Base-by-base conservation (phyloP, 2,797 vertebrate genomes). In the Labroides dimidiatus region DNA sequence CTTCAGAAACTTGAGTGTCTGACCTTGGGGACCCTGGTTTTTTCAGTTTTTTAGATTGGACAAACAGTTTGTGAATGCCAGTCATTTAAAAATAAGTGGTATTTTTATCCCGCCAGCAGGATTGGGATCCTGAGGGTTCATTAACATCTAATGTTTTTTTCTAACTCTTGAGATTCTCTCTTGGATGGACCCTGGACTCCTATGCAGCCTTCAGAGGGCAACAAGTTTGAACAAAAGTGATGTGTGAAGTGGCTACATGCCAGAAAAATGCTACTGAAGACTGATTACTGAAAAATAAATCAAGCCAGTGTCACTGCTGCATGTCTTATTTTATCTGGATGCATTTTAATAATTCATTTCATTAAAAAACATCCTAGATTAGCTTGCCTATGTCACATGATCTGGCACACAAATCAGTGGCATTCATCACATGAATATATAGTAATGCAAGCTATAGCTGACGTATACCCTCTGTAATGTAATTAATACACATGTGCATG, bases 281-380 rank as follows among this genome's bases (percentile, higher is more conserved):
- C 66, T 71, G 63, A 82, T 77, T 69, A 68, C 75, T 78, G 60
- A 59, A 54, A 63, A 75, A 75, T 79, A 67, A 69, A 59, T 85
- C 54, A 78, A 65, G 16, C 51, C 36, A 51, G 13, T 50, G 43
- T 53, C 75, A 55, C 23, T 33, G 47, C 44, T 51, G 70, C 43
- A 20, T 71, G 54, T 64, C 41, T 71, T 51, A 13, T 55, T 48
- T 60, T 8, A 60, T 58, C 43, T 16, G 52, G 37, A 7, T 17
- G 7, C 60, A 44, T 80, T 76, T 79, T 66, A 73, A 70, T 78
- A 77, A 76, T 50, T 17, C 12, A 2, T 82, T 85, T 77, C 77
- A 81, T 84, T 75, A 80, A 81, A 82, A 72, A 48, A 6, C 59
- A 60, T 47, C 56, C n/a, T 10, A 53, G 27, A 78, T 78, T 81